A percentile compares a stretch with the other conserved stretches of the same genome.
These are phyloP conservation scores for Anguilla anguilla DNA, from an alignment of 2,797 vertebrate genomes.

Conservation along the genomic window DNA sequence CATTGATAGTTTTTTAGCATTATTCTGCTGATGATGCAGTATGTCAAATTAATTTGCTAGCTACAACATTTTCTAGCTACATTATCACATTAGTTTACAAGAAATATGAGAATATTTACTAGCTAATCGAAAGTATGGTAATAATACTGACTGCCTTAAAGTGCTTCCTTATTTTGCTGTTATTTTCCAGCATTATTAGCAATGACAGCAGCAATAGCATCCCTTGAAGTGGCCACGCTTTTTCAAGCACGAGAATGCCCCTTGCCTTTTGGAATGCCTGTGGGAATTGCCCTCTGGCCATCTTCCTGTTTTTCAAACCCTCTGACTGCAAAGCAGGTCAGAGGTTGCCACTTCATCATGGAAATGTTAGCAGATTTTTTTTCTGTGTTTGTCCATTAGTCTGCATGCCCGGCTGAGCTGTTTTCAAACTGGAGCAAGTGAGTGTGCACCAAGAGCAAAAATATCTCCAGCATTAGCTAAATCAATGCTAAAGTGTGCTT, in stretches of 20 bases:
- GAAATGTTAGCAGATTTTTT: not conserved
- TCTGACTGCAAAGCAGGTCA: not conserved
- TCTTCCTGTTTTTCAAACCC: constrained; percentile 2
- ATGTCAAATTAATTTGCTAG: not conserved
- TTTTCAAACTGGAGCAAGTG: not conserved
- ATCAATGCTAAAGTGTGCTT: not conserved
- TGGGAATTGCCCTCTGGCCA: constrained; percentile 8
- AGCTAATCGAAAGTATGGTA: not conserved
- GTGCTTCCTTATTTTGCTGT: not conserved
- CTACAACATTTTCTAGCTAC: not conserved
- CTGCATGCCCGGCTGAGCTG: not conserved
- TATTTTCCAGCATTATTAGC: not conserved
- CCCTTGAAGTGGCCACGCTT: not conserved
- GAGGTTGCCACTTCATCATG: not conserved
- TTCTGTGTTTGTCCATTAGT: not conserved
- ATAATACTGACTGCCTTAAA: not conserved
- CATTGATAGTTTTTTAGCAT: not conserved
- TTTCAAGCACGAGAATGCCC: constrained; percentile 6
- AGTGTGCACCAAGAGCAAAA: not conserved
- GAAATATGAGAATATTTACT: not conserved
- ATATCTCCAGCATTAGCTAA: not conserved
- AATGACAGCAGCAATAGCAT: not conserved
- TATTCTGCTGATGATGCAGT: not conserved
- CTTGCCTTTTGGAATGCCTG: not conserved
- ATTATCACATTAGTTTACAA: not conserved